A percentile compares a stretch with the other conserved stretches of the same genome.
phyloP scores from a whole-genome alignment of 2,797 vertebrate species.

The Peromyscus aztecus region DNA sequence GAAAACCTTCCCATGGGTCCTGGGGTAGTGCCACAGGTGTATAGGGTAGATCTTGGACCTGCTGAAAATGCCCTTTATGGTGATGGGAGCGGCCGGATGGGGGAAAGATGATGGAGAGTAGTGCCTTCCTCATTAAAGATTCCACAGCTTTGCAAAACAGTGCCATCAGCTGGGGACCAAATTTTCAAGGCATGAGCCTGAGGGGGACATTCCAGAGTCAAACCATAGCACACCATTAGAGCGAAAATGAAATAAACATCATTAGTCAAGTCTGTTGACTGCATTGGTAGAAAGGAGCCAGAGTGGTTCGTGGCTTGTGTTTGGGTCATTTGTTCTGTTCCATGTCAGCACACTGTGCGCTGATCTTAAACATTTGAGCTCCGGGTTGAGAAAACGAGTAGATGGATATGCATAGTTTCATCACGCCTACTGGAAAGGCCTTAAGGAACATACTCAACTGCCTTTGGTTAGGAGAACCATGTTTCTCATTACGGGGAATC shows the following conservation, averaged over 20 bases:
- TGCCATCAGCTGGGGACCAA: not conserved
- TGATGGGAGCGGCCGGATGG: not conserved
- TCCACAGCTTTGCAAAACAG: not conserved
- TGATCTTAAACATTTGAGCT: conserved; percentile 6
- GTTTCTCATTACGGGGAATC: not conserved
- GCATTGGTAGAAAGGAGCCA: not conserved
- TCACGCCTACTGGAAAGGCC: not conserved
- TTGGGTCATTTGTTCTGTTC: not conserved
- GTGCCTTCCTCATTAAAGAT: not conserved
- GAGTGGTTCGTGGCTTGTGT: conserved; percentile 5
- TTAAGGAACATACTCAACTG: not conserved
- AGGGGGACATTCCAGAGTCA: not conserved
- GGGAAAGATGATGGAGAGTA: not conserved
- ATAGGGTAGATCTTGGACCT: not conserved
- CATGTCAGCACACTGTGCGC: not conserved
- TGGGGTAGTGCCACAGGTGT: no score
- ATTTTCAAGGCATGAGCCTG: not conserved
- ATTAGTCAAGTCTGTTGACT: conserved; percentile 39
- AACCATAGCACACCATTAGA: not conserved
- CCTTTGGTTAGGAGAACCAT: not conserved
- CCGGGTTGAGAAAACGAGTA: not conserved
- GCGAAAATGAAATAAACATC: not conserved
- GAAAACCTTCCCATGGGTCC: not conserved
- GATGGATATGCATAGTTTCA: not conserved
- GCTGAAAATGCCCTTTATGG: not conserved